Evolutionary conservation across 2,113 vertebrate genomes (phyloP), one percentile per base, ranked within the genome.

Genomic region (Hydropotes inermis): DNA sequence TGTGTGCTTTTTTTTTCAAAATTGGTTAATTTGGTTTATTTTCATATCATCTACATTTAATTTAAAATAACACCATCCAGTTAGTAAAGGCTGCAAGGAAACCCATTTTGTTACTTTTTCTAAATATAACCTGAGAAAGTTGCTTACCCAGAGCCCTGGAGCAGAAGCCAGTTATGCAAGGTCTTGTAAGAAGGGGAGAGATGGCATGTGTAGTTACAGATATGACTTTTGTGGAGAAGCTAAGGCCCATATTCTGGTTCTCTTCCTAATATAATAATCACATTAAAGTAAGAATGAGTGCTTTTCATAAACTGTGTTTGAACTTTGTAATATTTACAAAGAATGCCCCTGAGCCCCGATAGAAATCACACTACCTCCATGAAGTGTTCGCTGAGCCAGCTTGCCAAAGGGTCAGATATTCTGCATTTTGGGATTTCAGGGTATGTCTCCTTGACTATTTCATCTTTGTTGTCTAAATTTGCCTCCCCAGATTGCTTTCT

Each of bases 111-210:
- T 98, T 96, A 79, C 84, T 95, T 95, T 96, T 92, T 97, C 98
- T 97, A 96, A 97, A 96, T 96, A 95, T 92, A 95, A 94, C 84
- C 57, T 94, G 96, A 64, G 94, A 95, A 97, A 93, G 92, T 88
- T 97, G 96, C 96, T 96, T 97, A 97, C 89, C 94, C 61, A 95
- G 67, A 95, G 92, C 94, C 96, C 92, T 67, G 61, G 54, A 36
- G 60, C 45, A 74, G 79, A 61, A 95, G 84, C 61, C 57, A 93
- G 84, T 27, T 50, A 83, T 84, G 33, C 39, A 36, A 36, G 43
- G 6, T 92, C 93, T 91, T 91, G 90, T 47, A 98, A 61, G 70
- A 89, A 83, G 27, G 94, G 45, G 30, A 50, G 12, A n/a, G 55
- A n/a, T 76, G 57, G 70, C 94, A 50, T 45, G 57, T 79, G 79